Conservation (phyloP, 2,888 invertebrate genomes). For the Lissonota sp. region DNA sequence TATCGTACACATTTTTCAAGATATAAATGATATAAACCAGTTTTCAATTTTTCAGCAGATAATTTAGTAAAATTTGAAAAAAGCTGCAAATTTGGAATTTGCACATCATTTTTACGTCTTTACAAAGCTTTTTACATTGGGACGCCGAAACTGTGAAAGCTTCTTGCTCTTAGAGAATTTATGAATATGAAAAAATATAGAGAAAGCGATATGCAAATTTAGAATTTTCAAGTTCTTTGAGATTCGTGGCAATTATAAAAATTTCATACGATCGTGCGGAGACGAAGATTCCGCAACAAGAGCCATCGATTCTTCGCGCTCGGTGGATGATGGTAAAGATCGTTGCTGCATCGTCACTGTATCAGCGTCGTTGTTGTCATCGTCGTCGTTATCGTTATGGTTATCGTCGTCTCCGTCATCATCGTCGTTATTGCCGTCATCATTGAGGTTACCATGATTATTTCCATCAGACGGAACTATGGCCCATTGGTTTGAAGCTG, state of each 20-base stretch:
- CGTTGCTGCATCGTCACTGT: conserved; percentile 74
- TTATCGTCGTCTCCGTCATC: conserved; percentile 67
- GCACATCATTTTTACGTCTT: no score
- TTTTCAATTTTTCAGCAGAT: no score
- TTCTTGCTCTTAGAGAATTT: no score
- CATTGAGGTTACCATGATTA: conserved; percentile 75
- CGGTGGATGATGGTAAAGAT: conserved; percentile 75
- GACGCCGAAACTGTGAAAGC: no score
- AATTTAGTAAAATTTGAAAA: no score
- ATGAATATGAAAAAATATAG: not conserved
- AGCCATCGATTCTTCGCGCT: conserved; percentile 75
- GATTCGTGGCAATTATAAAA: conserved; percentile 15
- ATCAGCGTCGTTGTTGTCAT: conserved; percentile 76
- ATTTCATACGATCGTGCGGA: conserved; percentile 75
- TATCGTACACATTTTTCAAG: no score
- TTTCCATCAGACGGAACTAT: conserved; percentile 79
- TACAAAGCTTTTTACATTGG: no score
- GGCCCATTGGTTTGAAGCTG: conserved; percentile 73
- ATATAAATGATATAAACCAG: no score
- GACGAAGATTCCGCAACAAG: conserved; percentile 77
- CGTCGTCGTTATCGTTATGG: conserved; percentile 75
- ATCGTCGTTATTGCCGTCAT: conserved; percentile 69
- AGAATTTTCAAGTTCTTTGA: conserved; percentile 9
- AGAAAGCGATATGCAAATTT: conserved; percentile 2
- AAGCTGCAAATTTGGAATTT: no score